Percentiles rank a stretch among this genome's conserved stretches.
phyloP scores from a whole-genome alignment of 1,140 invertebrate genomes.

The Steinernema feltiae region DNA sequence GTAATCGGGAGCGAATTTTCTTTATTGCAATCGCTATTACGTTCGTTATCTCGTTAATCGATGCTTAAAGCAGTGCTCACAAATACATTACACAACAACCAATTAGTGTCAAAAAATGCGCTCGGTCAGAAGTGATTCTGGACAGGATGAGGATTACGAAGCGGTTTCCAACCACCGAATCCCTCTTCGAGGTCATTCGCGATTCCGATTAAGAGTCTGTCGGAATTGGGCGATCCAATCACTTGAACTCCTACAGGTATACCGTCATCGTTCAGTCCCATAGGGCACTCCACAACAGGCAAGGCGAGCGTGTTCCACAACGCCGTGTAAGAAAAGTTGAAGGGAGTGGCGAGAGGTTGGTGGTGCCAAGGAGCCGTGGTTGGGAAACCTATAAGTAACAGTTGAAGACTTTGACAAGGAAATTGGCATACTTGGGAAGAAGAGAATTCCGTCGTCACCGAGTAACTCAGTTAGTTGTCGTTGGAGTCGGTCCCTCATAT shows the following conservation, averaged over 20 bases:
- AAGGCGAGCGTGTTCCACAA: slow-evolving; percentile 58
- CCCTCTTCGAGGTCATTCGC: slow-evolving; percentile 72
- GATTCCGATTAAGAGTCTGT: slow-evolving; percentile 75
- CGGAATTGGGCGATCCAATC: slow-evolving; percentile 70
- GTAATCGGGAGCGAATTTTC: no score
- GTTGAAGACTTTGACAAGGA: not conserved
- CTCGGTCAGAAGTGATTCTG: not conserved
- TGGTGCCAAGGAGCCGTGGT: slow-evolving; percentile 58
- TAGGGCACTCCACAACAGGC: slow-evolving; percentile 59
- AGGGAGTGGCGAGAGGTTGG: slow-evolving; percentile 58
- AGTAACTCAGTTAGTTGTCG: not conserved
- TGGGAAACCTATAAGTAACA: slow-evolving; percentile 42
- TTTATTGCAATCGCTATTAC: no score
- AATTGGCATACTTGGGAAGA: slow-evolving; percentile 60
- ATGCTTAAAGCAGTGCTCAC: no score
- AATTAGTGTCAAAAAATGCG: no score
- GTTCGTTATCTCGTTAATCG: no score
- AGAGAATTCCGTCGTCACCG: slow-evolving; percentile 55
- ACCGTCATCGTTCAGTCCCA: slow-evolving; percentile 58
- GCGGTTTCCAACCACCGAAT: slow-evolving; percentile 72
- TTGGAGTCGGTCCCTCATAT: slow-evolving; percentile 28
- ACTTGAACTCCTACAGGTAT: slow-evolving; percentile 61
- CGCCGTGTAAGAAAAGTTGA: slow-evolving; percentile 61
- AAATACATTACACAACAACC: no score
- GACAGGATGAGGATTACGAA: not conserved